Evolutionary conservation across 92 coral and sea anemone genomes (phyloP).

Genomic region (Palythoa grandis): DNA sequence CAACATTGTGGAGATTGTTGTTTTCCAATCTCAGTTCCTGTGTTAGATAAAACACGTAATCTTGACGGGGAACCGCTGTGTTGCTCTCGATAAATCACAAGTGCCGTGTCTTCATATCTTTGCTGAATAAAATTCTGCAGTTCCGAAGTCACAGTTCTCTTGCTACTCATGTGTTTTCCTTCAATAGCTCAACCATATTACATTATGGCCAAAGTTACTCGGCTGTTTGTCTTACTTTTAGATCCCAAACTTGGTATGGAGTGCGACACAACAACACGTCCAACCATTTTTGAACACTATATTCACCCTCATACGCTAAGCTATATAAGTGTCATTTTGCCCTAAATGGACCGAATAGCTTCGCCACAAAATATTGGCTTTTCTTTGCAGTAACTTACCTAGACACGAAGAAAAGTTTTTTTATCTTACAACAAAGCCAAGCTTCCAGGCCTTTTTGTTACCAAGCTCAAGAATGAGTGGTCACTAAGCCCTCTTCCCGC

Average conservation of each 20-base stretch:
- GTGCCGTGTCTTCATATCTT: constrained; percentile 78
- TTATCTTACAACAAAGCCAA: background rate
- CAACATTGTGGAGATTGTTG: background rate
- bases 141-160: constrained; percentile 46
- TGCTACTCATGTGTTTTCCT: constrained; percentile 44
- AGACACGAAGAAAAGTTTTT: background rate
- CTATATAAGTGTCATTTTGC: background rate
- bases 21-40: background rate
- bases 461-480: constrained; percentile 7
- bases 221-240: no score
- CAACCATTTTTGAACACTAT: background rate
- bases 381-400: no score
- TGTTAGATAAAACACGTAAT: background rate
- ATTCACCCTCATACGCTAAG: background rate
- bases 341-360: background rate
- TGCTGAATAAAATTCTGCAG: constrained; percentile 66
- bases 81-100: constrained; percentile 62
- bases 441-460: constrained; percentile 7
- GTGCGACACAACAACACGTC: background rate
- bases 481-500: constrained; percentile 26
- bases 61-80: constrained; percentile 32
- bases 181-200: background rate
- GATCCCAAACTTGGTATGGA: background rate
- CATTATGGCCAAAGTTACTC: background rate
- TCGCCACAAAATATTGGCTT: background rate